Evolutionary conservation across 2,888 invertebrate genomes (phyloP), one percentile per base, ranked within the genome.

Genomic region (Tinea semifulvella): DNA sequence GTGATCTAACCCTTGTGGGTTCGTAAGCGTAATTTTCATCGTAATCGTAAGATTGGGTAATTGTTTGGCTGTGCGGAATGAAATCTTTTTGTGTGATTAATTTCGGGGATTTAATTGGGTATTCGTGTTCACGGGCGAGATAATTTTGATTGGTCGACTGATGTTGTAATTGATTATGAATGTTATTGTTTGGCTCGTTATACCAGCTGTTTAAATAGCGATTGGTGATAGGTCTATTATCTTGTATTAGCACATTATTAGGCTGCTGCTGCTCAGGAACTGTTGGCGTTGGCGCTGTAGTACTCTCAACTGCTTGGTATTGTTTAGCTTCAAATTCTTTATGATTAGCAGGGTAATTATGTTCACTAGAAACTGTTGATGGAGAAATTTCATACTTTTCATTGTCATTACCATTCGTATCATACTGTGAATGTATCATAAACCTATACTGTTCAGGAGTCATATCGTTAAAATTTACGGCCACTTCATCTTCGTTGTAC

Each of bases 381-480:
- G 18, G 3, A 18, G 36, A 18, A 36, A 18, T 22, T 2, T 40
- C 13, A 22, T 22, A 14, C 4, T 40, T 17, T n/a, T 20, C 22
- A 11, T 40, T 40, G 14, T 48, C 42, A 25, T 53, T 55, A 19
- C 47, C 47, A 35, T 56, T 61, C 2, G 65, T 52, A 45, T 61
- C 56, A 45, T 75, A 46, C 50, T 74, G 63, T 40, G 66, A 59
- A 45, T 65, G 61, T 42, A 79, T 62, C 65, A 77, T 70, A 49
- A 64, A 65, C 16, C 66, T 66, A 42, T 80, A 80, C 46, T 80
- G 71, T 43, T 73, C 70, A 31, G 71, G 61, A 8, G 73, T 69
- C 77, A 80, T 77, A 10, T 80, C 68, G 53, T 56, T 61, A 49
- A 80, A 80, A 56, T 80, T 77, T 10, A 80, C 71, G 49, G 75